Conservation (phyloP, 1,140 invertebrate genomes). For the Drosophila sp. region DNA sequence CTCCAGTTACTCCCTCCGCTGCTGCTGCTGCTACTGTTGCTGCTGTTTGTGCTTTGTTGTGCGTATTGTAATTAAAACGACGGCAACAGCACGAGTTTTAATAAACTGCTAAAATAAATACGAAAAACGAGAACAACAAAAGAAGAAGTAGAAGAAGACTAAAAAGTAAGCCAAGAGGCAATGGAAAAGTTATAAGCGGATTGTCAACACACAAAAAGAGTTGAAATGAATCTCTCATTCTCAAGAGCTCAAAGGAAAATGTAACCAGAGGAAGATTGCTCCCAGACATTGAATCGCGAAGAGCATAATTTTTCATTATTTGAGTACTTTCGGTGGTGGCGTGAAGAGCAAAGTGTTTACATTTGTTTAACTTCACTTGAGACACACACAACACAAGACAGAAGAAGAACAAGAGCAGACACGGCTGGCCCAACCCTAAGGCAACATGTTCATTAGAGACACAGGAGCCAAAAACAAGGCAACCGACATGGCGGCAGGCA, state of each 20-base stretch:
- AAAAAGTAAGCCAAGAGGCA: conserved; percentile 39
- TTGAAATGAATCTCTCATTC: conserved; percentile 28
- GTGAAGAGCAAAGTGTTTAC: conserved; percentile 75
- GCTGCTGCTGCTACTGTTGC: conserved; percentile 6
- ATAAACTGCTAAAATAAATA: conserved; percentile 76
- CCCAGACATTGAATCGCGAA: conserved; percentile 18
- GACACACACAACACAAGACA: conserved; percentile 13
- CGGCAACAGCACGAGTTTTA: conserved; percentile 65
- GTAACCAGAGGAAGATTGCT: conserved; percentile 31
- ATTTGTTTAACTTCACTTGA: conserved; percentile 61
- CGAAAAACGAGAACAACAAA: conserved; percentile 28
- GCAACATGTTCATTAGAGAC: conserved; percentile 62
- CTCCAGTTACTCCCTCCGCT: neutral
- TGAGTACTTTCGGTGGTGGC: conserved; percentile 39
- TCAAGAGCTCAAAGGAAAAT: conserved; percentile 28
- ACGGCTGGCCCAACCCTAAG: neutral
- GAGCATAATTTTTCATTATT: conserved; percentile 71
- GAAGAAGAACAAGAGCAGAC: neutral
- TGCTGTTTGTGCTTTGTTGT: conserved; percentile 15
- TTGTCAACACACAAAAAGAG: conserved; percentile 25
- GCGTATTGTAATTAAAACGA: conserved; percentile 76
- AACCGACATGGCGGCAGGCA: conserved; percentile 1
- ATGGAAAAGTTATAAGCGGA: conserved; percentile 55
- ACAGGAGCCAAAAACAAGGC: neutral
- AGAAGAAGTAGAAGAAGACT: neutral